Evolutionary conservation across 2,888 invertebrate species (phyloP).

Genomic region (Maniola hyperantus): DNA sequence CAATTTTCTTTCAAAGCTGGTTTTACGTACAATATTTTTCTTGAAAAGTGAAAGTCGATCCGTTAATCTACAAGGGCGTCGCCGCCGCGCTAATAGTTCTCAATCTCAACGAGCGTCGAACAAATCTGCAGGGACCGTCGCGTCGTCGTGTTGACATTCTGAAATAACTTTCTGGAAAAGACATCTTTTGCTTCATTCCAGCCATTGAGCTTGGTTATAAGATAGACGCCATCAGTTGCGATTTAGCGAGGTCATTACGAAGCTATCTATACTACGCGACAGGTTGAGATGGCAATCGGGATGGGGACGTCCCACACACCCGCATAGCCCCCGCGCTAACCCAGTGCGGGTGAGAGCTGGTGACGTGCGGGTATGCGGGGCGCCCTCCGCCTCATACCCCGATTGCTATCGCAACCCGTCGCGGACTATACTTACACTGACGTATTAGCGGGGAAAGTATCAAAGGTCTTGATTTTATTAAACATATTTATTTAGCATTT

Average conservation of each 20-base stretch:
- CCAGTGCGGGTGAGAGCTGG: too few relatives aligned
- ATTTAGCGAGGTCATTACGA: slow-evolving; percentile 31
- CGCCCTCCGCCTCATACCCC: too few relatives aligned
- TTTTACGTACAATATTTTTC: slow-evolving; percentile 36
- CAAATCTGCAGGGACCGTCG: slow-evolving; percentile 52
- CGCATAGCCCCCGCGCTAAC: too few relatives aligned
- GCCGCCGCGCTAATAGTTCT: slow-evolving; percentile 57
- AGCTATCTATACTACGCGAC: slow-evolving; percentile 31
- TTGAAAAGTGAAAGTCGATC: slow-evolving; percentile 41
- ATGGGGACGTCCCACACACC: too few relatives aligned
- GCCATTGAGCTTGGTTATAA: slow-evolving; percentile 42
- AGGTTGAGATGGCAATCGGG: too few relatives aligned
- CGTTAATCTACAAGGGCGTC: slow-evolving; percentile 50
- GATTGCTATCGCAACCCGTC: too few relatives aligned
- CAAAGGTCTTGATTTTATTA: not conserved
- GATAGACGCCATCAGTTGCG: slow-evolving; percentile 36
- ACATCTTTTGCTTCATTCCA: slow-evolving; percentile 36
- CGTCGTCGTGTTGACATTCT: slow-evolving; percentile 29
- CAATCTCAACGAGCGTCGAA: slow-evolving; percentile 53
- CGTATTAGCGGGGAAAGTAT: not conserved
- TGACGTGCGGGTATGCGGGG: too few relatives aligned
- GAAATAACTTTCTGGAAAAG: slow-evolving; percentile 43
- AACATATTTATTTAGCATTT: too few relatives aligned
- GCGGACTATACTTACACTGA: too few relatives aligned
- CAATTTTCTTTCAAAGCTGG: slow-evolving; percentile 24